Base-by-base conservation (phyloP, 2,888 invertebrate genomes). In the Matsumyia berberina region DNA sequence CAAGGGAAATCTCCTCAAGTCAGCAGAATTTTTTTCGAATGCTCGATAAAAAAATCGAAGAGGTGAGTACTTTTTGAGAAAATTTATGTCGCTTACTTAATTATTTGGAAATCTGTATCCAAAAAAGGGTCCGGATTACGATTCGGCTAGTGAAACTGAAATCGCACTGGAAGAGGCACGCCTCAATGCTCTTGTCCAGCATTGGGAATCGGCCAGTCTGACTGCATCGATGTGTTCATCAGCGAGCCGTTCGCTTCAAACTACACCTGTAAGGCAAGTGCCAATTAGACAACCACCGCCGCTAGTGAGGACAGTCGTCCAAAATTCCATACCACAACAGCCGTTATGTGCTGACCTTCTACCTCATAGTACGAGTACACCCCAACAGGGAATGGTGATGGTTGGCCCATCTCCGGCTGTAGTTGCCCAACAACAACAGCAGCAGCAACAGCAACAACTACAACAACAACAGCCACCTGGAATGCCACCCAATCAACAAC, bases 21-120 rank as follows among this genome's bases (percentile, higher is more conserved):
- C 97, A 97, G 92, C 94, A 96, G 90, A 97, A 97, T 90, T 98
- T 98, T 93, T 98, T 98, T 93, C 96, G 95, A 91, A 96, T 97
- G 96, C 93, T 97, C 88, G 97, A 97, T 91, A 96, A 97, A 89
- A 97, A 97, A 93, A 97, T 97, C 90, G 96, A 97, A 92, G 95
- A 95, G 92, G 97, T 97, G 93, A 93, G 94, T 92, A 86, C 12
- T 33, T 66, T 11, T 73, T 19, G 58, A 7, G 66, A 39, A 44
- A 53, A 7, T 19, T 17, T 37, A 5, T 24, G 2, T 24, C 15
- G 31, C 24, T 6, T 46, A 11, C 17, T 6, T n/a, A 60, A 17
- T 19, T 60, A 51, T 37, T 2, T 29, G 3, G 15, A n/a, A n/a
- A n/a, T 46, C 17, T 8, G 64, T 35, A 19, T 58, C 51, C 76